Evolutionary conservation across 1,140 invertebrate genomes (phyloP).

Genomic region (Lethocerus indicus): DNA sequence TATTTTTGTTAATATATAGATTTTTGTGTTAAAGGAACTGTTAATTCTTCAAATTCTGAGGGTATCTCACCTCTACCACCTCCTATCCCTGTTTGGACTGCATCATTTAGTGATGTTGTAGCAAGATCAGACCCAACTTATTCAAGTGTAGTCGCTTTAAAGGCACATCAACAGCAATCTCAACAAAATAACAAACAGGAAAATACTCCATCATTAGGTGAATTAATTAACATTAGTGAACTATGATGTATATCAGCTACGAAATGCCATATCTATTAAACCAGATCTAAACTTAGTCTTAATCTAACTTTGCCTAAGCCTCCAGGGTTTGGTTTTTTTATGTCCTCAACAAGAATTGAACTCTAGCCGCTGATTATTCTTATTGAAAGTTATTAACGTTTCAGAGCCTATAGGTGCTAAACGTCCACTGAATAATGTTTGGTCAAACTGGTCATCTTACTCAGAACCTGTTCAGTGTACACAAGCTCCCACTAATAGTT

Average conservation of each 20-base stretch:
- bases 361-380: too few species aligned
- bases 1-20: not conserved
- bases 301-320: too few species aligned
- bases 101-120: constrained; percentile 38
- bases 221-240: too few species aligned
- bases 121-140: constrained; percentile 23
- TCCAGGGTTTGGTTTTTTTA: too few species aligned
- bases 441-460: constrained; percentile 1
- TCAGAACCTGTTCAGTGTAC: not conserved
- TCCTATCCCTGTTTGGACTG: constrained; percentile 32
- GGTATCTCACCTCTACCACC: constrained; percentile 17
- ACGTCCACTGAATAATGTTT: constrained; percentile 1
- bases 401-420: not conserved
- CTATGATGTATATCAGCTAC: too few species aligned
- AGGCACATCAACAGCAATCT: not conserved
- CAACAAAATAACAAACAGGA: too few species aligned
- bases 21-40: not conserved
- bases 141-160: constrained; percentile 12
- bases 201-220: too few species aligned
- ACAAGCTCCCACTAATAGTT: not conserved
- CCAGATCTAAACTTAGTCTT: too few species aligned
- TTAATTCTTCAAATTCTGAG: too few species aligned
- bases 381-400: too few species aligned
- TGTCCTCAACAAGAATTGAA: too few species aligned
- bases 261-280: too few species aligned